Conservation (phyloP, 2,888 invertebrate genomes). For the Watsonalla cultraria region DNA sequence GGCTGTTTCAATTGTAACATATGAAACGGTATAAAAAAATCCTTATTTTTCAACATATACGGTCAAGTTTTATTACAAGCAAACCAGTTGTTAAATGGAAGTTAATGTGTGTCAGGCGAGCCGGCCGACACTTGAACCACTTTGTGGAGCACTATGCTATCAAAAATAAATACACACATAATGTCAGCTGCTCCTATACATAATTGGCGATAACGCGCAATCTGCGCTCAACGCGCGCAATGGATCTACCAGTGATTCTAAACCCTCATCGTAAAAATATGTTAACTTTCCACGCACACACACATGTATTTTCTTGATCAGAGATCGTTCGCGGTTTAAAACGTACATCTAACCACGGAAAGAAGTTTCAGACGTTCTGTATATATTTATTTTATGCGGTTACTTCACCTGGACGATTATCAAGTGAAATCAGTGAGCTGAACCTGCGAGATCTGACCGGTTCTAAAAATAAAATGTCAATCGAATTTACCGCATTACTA, state of each 20-base stretch:
- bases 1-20: too few species aligned
- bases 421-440: constrained; percentile 30
- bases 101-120: constrained; percentile 42
- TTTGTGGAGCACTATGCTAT: background rate
- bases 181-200: constrained; percentile 5
- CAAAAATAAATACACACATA: too few species aligned
- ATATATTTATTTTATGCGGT: constrained; percentile 5
- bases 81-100: constrained; percentile 25
- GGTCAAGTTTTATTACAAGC: constrained; percentile 15
- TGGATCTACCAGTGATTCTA: too few species aligned
- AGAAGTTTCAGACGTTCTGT: too few species aligned
- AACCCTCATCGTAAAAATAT: too few species aligned
- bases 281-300: too few species aligned
- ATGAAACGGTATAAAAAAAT: background rate
- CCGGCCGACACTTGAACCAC: constrained; percentile 11
- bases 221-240: constrained; percentile 15
- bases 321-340: too few species aligned
- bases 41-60: constrained; percentile 6
- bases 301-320: too few species aligned
- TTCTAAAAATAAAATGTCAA: constrained; percentile 25
- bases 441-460: constrained; percentile 15
- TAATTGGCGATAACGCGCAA: too few species aligned
- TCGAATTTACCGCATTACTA: constrained; percentile 12
- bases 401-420: constrained; percentile 39
- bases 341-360: too few species aligned